These are phyloP conservation scores for Bombycilla garrulus DNA, from an alignment of 2,113 vertebrate species.

Conservation along the genomic window DNA sequence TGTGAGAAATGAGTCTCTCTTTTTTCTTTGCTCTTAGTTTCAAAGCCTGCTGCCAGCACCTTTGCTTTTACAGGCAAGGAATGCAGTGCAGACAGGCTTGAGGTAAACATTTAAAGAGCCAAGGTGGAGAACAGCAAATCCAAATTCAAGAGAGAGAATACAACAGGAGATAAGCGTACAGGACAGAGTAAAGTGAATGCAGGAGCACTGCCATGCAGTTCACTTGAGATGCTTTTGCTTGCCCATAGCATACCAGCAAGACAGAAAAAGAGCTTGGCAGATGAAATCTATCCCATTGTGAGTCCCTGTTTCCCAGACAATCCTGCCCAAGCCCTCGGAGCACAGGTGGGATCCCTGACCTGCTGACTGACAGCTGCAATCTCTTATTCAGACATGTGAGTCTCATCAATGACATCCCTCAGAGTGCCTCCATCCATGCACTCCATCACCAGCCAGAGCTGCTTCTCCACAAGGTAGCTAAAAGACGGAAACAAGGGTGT, in stretches of 20 bases:
- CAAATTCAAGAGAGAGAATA: neutral
- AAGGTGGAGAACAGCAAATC: neutral
- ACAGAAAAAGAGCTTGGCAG: neutral
- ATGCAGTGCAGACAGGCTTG: neutral
- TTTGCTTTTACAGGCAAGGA: neutral
- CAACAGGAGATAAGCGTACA: neutral
- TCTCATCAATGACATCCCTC: constrained; percentile 91
- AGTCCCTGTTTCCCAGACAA: neutral
- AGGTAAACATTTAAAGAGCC: neutral
- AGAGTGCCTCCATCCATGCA: constrained; percentile 92
- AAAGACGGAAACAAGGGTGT: neutral
- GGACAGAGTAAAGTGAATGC: neutral
- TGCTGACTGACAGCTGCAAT: constrained; percentile 94
- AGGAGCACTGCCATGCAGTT: neutral
- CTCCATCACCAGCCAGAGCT: constrained; percentile 98
- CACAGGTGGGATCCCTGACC: constrained; percentile 64
- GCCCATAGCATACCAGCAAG: neutral
- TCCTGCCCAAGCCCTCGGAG: fast-evolving
- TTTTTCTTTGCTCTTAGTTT: neutral
- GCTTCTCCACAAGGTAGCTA: constrained; percentile 91
- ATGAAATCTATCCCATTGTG: too few relatives aligned
- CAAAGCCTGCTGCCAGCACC: neutral
- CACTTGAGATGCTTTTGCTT: neutral
- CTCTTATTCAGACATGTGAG: constrained; percentile 92
- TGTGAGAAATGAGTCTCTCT: neutral